Conservation (phyloP, 53 echinoderm and acorn worm genomes). For the Arbacia lixula region DNA sequence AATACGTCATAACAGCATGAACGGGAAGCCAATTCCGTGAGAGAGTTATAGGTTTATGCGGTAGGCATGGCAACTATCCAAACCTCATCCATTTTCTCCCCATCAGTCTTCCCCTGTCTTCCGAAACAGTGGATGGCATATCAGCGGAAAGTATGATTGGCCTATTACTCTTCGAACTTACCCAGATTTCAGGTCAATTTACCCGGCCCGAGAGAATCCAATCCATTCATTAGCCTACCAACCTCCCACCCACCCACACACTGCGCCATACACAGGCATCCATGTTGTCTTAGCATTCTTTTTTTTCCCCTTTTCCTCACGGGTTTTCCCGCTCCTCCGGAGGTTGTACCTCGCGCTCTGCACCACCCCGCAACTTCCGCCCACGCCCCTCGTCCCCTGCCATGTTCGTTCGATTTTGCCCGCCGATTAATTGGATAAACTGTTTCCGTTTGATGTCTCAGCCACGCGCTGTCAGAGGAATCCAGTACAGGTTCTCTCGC, state of each 20-base stretch:
- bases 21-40: no score
- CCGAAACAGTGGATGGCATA: no score
- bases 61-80: no score
- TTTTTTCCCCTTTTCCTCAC: neutral
- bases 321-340: neutral
- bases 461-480: slow-evolving; percentile 42
- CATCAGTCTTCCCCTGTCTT: no score
- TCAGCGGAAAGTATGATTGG: neutral
- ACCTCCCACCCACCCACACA: neutral
- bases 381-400: slow-evolving; percentile 25
- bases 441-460: slow-evolving; percentile 57
- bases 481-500: slow-evolving; percentile 20
- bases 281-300: slow-evolving; percentile 34
- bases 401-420: slow-evolving; percentile 50
- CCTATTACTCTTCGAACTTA: neutral
- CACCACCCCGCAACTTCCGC: slow-evolving; percentile 21
- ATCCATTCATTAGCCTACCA: slow-evolving; percentile 1
- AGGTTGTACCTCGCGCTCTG: neutral
- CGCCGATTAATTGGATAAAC: slow-evolving; percentile 44
- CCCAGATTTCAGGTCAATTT: slow-evolving; percentile 28
- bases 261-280: neutral
- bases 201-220: neutral
- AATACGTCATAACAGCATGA: no score
- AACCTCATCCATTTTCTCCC: no score
- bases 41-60: no score